These are phyloP conservation scores for Miniopterus natalensis DNA, from an alignment of 2,113 vertebrate genomes.

Conservation along the genomic window DNA sequence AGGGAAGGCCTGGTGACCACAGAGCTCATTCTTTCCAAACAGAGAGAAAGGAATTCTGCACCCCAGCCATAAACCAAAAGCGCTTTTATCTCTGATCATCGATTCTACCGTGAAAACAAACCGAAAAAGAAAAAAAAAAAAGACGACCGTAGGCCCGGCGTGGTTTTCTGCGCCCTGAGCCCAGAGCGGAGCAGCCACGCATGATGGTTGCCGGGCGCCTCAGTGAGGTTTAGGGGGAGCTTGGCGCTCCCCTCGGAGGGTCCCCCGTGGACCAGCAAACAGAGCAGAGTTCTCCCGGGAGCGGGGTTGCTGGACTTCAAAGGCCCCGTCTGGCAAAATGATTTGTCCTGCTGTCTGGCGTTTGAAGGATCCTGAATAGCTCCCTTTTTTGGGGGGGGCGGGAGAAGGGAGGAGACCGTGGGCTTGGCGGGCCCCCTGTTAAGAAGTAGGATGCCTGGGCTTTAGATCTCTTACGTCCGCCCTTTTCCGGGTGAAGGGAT, in stretches of 20 bases:
- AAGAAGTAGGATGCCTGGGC: neutral
- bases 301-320: neutral
- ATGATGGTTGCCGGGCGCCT: no score
- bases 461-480: neutral
- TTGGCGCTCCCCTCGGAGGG: no score
- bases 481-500: neutral
- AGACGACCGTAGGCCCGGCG: no score
- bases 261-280: no score
- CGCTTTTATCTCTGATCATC: fast-evolving
- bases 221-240: no score
- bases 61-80: neutral
- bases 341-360: neutral
- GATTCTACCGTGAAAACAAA: neutral
- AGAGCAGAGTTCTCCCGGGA: neutral
- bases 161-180: no score
- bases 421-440: no score
- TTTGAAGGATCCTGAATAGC: neutral
- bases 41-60: neutral
- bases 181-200: no score
- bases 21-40: neutral
- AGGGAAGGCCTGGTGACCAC: neutral
- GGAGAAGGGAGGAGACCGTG: neutral
- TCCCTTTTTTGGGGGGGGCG: neutral
- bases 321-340: neutral
- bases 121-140: no score